Conservation (phyloP, 2,888 invertebrate genomes). For the Nomada fabriciana region DNA sequence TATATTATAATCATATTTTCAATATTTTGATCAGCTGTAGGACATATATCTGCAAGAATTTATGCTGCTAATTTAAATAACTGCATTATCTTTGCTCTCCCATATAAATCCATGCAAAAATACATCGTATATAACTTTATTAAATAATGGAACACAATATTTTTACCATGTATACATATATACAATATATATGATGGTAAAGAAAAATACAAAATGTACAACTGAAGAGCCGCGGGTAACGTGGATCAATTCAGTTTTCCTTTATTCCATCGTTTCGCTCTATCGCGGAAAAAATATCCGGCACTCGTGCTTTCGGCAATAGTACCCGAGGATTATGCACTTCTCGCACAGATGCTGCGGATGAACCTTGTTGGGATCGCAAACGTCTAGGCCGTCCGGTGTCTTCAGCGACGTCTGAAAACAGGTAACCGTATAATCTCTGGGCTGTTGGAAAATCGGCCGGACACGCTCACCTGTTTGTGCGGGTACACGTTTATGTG, state of each 20-base stretch:
- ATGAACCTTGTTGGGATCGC: conserved; percentile 95
- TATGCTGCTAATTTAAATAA: too few species aligned
- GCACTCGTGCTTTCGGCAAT: conserved; percentile 88
- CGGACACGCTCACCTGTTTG: conserved; percentile 89
- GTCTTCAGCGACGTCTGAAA: conserved; percentile 93
- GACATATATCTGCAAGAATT: too few species aligned
- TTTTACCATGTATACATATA: too few species aligned
- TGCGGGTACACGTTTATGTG: conserved; percentile 95
- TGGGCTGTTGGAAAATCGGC: not conserved
- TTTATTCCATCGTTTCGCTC: too few species aligned
- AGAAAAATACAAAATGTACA: conserved; percentile 4
- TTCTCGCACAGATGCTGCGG: conserved; percentile 95
- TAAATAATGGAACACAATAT: too few species aligned
- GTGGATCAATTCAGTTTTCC: too few species aligned
- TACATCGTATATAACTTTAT: too few species aligned
- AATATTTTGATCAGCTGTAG: too few species aligned
- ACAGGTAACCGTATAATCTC: conserved; percentile 15
- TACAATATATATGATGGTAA: not conserved
- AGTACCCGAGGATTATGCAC: conserved; percentile 93
- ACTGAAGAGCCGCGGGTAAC: not conserved
- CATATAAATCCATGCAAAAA: too few species aligned
- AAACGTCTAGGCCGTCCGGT: conserved; percentile 94
- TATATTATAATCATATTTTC: too few species aligned
- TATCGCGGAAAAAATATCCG: too few species aligned
- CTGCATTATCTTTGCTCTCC: too few species aligned